Evolutionary conservation across 2,113 vertebrate species (phyloP).

Genomic region (Thalassarche chlororhynchos): DNA sequence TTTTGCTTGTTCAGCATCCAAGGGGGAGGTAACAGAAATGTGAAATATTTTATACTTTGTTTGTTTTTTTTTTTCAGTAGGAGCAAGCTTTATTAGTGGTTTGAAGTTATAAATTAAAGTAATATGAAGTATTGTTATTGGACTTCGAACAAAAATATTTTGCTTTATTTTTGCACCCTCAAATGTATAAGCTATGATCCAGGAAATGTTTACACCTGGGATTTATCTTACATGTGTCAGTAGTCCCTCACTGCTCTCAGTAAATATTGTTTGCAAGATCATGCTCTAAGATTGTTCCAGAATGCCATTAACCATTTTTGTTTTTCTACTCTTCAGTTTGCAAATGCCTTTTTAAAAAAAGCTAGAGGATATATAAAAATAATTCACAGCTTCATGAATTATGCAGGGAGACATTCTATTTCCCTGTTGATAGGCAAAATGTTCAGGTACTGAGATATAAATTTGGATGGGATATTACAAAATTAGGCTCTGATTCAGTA

Average conservation of each 20-base stretch:
- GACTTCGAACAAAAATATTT: not conserved
- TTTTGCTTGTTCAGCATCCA: constrained; percentile 16
- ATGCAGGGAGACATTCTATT: constrained; percentile 1
- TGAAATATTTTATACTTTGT: not conserved
- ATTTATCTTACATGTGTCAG: not conserved
- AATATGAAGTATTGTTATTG: not conserved
- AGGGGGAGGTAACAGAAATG: not conserved
- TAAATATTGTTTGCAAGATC: not conserved
- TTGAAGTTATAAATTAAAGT: not conserved
- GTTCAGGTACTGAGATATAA: constrained; percentile 3
- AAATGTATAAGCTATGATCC: not conserved
- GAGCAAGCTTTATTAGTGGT: not conserved
- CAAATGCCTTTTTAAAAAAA: not conserved
- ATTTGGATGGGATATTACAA: not conserved
- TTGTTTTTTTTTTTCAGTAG: not conserved
- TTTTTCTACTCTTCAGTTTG: not conserved
- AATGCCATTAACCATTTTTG: not conserved
- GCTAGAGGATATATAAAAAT: not conserved
- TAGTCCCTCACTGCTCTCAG: not conserved
- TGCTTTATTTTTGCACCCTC: not conserved
- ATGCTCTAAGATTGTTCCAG: not conserved
- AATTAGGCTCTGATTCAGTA: constrained; percentile 35
- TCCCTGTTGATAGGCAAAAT: not conserved
- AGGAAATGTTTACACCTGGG: not conserved
- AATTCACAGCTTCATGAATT: constrained; percentile 43